A percentile compares a stretch with the other conserved stretches of the same genome.
Evolutionary conservation across 2,888 invertebrate species (phyloP).

Genomic region (Campoletis raptor): DNA sequence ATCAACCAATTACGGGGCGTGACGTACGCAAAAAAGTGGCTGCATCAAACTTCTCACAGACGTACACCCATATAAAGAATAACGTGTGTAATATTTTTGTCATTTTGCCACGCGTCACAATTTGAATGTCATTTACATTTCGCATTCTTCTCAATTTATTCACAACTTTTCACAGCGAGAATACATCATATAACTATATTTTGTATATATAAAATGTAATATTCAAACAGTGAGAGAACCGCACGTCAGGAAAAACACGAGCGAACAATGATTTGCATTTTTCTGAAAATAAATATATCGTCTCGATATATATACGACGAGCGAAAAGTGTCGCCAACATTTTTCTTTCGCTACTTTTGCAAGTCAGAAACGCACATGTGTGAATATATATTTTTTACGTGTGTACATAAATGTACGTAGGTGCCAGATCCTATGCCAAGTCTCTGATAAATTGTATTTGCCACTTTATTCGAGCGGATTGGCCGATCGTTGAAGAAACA

Average conservation of each 20-base stretch:
- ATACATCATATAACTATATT: not conserved
- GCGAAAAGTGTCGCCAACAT: constrained; percentile 43
- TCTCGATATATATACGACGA: constrained; percentile 20
- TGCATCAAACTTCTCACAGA: constrained; percentile 10
- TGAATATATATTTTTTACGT: not conserved
- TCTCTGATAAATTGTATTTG: constrained; percentile 73
- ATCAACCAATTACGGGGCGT: constrained; percentile 80
- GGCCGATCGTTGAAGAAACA: constrained; percentile 50
- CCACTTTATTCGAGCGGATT: constrained; percentile 70
- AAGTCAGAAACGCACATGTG: constrained; percentile 70
- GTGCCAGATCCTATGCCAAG: constrained; percentile 47
- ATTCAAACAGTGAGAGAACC: constrained; percentile 41
- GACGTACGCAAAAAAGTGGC: constrained; percentile 54
- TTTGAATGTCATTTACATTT: constrained; percentile 82
- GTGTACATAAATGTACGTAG: not conserved
- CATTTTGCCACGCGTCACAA: constrained; percentile 79
- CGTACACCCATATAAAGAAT: not conserved
- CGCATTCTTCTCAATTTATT: constrained; percentile 82
- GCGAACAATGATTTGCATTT: constrained; percentile 81
- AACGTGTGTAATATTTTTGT: constrained; percentile 77
- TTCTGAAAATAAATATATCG: constrained; percentile 68
- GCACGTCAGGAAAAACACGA: constrained; percentile 39
- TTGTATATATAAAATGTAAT: constrained; percentile 23
- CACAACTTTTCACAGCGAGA: constrained; percentile 66
- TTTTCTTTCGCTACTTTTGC: constrained; percentile 70